Base-by-base conservation (phyloP, 1,140 invertebrate species). In the Pseudomyrmex cubaensis region DNA sequence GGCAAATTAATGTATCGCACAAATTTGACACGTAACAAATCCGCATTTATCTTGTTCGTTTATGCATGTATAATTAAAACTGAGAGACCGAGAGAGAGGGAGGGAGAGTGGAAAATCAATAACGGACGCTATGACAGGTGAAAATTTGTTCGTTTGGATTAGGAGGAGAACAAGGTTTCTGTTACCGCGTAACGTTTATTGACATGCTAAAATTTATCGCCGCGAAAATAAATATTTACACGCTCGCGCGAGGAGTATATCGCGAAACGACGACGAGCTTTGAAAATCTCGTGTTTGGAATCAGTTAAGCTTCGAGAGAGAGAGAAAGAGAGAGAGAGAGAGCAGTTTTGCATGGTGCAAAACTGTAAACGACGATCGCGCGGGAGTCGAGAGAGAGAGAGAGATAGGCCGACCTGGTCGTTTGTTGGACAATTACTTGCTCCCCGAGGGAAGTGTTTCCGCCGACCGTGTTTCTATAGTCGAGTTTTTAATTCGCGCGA, bases 301-400 rank as follows among this genome's bases (percentile, higher is more conserved):
- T 87, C 86, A 73, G 86, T 87, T 87, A 87, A 87, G 67, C 62
- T 67, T 59, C 20, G 13, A 87, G 73, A 70, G 61, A 35, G 35
- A 35, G 5, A 25, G 25, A 25, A 1, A 25, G 25, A 25, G 2
- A 35, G 35, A 35, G 35, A 35, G 35, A 35, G 35, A 35, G 5
- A 35, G 80, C 70, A 70, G 72, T 74, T 87, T 35, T 70, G 85
- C 85, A 86, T 87, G 86, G 85, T 74, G 86, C 86, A 83, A 87
- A 87, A 83, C 84, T 87, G 73, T 87, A 87, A 87, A 88, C 87
- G 83, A n/a, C 72, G 72, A 88, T 88, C 86, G 56, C 72, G 57
- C 86, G 50, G 66, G 46, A 75, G 25, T 69, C 57, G 54, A 56
- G 35, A 35, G 35, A 35, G 35, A 35, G 0, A 35, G 35, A 35